These are phyloP conservation scores for Circaetus gallicus DNA, from an alignment of 2,113 vertebrate species.

Conservation along the genomic window DNA sequence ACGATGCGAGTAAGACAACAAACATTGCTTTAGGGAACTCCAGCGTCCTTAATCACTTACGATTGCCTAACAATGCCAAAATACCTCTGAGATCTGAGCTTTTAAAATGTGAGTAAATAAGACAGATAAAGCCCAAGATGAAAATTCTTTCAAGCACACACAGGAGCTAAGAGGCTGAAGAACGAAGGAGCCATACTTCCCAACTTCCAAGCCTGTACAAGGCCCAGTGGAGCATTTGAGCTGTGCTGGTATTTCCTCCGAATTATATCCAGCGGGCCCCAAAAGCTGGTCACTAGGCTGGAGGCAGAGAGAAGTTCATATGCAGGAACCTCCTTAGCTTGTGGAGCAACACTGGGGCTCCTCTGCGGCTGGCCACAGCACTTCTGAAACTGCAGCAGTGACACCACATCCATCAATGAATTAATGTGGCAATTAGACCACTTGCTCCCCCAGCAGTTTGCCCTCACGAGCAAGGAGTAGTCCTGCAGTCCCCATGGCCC, in stretches of 20 bases:
- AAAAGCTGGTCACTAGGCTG: neutral
- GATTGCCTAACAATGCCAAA: neutral
- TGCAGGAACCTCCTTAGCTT: neutral
- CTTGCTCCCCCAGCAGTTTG: neutral
- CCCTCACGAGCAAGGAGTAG: neutral
- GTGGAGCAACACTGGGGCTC: neutral
- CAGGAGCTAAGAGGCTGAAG: neutral
- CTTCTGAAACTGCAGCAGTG: neutral
- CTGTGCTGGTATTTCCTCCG: neutral
- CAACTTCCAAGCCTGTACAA: neutral
- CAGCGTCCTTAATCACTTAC: neutral
- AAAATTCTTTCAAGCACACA: neutral
- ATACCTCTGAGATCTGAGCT: neutral
- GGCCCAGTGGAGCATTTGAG: neutral
- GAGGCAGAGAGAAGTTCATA: neutral
- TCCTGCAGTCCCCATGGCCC: neutral
- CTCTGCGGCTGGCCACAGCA: neutral
- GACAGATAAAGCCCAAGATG: neutral
- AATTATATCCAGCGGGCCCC: neutral
- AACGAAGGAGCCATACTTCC: neutral
- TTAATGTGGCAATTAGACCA: neutral
- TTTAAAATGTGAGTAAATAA: neutral
- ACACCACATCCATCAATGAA: neutral
- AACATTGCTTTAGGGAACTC: neutral
- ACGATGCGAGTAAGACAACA: neutral